A percentile compares a stretch with the other conserved stretches of the same genome.
phyloP scores from a whole-genome alignment of 2,888 invertebrate genomes.

The Drosophila mayaguana region DNA sequence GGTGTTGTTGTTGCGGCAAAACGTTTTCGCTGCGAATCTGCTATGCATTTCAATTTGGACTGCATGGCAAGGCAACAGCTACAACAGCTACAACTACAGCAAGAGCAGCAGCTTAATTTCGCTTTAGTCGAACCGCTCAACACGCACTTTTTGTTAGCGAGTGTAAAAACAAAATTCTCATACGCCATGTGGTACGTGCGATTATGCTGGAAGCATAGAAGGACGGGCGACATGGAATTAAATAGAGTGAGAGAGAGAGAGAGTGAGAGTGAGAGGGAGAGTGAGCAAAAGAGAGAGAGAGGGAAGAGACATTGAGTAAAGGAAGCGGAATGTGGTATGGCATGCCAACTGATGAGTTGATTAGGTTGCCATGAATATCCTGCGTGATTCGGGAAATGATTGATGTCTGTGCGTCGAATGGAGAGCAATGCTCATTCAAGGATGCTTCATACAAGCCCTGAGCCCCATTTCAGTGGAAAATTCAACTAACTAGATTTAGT shows the following conservation, averaged over 20 bases:
- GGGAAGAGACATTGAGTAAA: slow-evolving; percentile 1
- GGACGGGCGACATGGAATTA: neutral
- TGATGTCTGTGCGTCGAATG: slow-evolving; percentile 8
- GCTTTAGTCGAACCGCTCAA: slow-evolving; percentile 17
- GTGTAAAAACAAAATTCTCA: slow-evolving; percentile 46
- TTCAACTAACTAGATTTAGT: slow-evolving; percentile 11
- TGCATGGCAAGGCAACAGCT: slow-evolving; percentile 31
- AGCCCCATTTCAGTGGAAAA: neutral
- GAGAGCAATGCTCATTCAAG: neutral
- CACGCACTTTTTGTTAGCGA: slow-evolving; percentile 23
- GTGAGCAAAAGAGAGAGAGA: no score
- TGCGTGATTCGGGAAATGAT: slow-evolving; percentile 26
- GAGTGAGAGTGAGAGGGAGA: neutral
- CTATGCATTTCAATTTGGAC: slow-evolving; percentile 58
- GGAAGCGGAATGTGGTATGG: slow-evolving; percentile 8
- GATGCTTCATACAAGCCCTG: neutral
- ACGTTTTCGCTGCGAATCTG: slow-evolving; percentile 12
- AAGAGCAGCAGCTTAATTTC: slow-evolving; percentile 50
- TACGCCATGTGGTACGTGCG: slow-evolving; percentile 53
- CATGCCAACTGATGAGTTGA: slow-evolving; percentile 39
- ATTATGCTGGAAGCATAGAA: slow-evolving; percentile 13
- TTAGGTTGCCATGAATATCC: slow-evolving; percentile 44
- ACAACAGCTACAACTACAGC: slow-evolving; percentile 6
- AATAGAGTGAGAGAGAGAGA: neutral
- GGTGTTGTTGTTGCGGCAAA: slow-evolving; percentile 13